Base-by-base conservation (phyloP, 2,888 invertebrate genomes). In the Ophion costatus region DNA sequence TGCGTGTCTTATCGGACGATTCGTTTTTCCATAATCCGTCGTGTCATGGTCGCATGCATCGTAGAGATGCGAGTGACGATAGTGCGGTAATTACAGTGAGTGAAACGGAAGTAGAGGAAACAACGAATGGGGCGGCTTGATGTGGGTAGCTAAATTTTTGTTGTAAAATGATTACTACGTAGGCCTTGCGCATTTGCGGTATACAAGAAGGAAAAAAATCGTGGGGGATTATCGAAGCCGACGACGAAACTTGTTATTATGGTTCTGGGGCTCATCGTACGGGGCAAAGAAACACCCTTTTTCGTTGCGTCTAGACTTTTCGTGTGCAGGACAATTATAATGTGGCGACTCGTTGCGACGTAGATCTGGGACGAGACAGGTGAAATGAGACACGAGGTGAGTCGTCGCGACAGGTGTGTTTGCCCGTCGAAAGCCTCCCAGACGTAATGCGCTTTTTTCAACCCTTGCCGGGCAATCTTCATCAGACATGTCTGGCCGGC, bases 21-120 rank as follows among this genome's bases (percentile, higher is more conserved):
- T 70, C 80, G n/a, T 64, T 80, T 83, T 56, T 73, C 42, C 71
- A 59, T 80, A 63, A 83, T 66, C 64, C 79, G 57, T 71, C 66
- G 73, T 80, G 76, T 76, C 67, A 71, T 66, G 57, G 64, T 63
- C 70, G 64, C 42, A 45, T 57, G 75, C 63, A 75, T 85, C 88
- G 83, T 85, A 87, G 87, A 88, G 87, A 89, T 89, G 80, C 86
- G 83, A 83, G 66, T 20, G 61, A 86, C 87, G 88, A 90, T 90
- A 88, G 77, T 80, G 83, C 75, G 71, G 86, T 91, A 91, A 90
- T 91, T 90, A 88, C 85, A 84, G 83, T 83, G 83, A 87, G 76
- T 79, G 83, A 78, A 80, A 85, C 45, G 84, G 84, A 83, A 78
- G 73, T 45, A 80, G 80, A 56, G 70, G 51, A 70, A 71, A 51